Conservation (phyloP, 2,888 invertebrate species). For the Laothoe populi region DNA sequence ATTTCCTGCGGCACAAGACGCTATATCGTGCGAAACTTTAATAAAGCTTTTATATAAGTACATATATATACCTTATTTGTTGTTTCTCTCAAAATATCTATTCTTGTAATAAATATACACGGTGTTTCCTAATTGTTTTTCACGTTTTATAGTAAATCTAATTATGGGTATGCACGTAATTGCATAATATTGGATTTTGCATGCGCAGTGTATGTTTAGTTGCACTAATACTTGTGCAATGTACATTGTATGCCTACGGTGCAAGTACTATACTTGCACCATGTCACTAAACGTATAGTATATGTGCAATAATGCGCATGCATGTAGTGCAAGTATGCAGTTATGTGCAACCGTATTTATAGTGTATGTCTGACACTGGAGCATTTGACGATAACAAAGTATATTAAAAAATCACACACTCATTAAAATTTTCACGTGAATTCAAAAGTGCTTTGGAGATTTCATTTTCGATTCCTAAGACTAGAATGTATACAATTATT, state of each 20-base stretch:
- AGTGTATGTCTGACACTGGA: constrained; percentile 51
- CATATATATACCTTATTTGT: constrained; percentile 48
- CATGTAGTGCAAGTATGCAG: background rate
- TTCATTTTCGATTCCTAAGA: too few species aligned
- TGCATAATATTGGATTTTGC: constrained; percentile 2
- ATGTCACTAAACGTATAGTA: background rate
- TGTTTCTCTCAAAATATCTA: constrained; percentile 47
- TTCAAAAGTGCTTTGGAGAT: background rate
- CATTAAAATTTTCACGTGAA: background rate
- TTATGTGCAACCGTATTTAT: background rate
- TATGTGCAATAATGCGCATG: background rate
- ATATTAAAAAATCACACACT: constrained; percentile 29
- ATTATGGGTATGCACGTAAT: background rate
- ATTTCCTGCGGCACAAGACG: background rate
- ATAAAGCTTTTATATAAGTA: constrained; percentile 61
- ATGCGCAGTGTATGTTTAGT: background rate
- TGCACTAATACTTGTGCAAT: background rate
- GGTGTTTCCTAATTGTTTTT: constrained; percentile 40
- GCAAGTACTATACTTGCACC: too few species aligned
- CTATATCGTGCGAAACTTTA: constrained; percentile 51
- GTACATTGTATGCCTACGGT: too few species aligned
- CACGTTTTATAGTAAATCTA: constrained; percentile 34
- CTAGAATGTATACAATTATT: too few species aligned
- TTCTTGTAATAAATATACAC: constrained; percentile 46
- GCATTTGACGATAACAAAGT: constrained; percentile 51